Evolutionary conservation across 2,888 invertebrate genomes (phyloP).

Genomic region (Xylota sylvarum): DNA sequence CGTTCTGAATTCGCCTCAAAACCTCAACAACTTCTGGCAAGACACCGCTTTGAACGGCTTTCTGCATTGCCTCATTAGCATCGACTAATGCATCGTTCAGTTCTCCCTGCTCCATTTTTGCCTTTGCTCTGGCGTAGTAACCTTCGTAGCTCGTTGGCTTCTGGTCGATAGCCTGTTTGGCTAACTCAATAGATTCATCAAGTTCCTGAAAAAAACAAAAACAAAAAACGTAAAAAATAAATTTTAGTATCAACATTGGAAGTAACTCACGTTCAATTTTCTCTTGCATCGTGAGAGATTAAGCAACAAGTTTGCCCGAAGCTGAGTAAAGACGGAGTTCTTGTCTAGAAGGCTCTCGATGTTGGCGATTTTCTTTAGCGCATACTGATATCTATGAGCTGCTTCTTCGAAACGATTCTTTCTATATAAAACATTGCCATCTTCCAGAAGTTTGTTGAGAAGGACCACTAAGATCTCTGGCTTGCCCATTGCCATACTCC

Average conservation of each 20-base stretch:
- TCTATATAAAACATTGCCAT: slow-evolving; percentile 96
- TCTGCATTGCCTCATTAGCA: slow-evolving; percentile 90
- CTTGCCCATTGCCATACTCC: slow-evolving; percentile 98
- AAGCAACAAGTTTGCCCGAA: slow-evolving; percentile 94
- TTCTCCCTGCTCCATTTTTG: slow-evolving; percentile 91
- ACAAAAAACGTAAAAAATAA: slow-evolving; percentile 8
- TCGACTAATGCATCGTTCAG: slow-evolving; percentile 92
- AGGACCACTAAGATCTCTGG: slow-evolving; percentile 96
- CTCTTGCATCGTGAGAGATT: slow-evolving; percentile 97
- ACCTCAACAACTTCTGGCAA: slow-evolving; percentile 83
- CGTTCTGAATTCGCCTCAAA: slow-evolving; percentile 83
- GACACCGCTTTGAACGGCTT: slow-evolving; percentile 82
- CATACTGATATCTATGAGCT: slow-evolving; percentile 97
- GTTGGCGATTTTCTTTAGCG: slow-evolving; percentile 93
- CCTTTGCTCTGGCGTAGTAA: slow-evolving; percentile 95
- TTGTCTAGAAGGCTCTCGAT: slow-evolving; percentile 87
- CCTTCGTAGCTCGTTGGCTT: slow-evolving; percentile 96
- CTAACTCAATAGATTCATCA: slow-evolving; percentile 94
- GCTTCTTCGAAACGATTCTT: slow-evolving; percentile 96
- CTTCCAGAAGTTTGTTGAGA: slow-evolving; percentile 97
- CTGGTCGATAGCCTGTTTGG: slow-evolving; percentile 93
- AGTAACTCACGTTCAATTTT: slow-evolving; percentile 93
- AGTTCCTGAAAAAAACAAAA: slow-evolving; percentile 88
- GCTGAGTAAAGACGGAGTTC: slow-evolving; percentile 91
- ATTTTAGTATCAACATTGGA: background rate